Evolutionary conservation across 2,797 vertebrate genomes (phyloP).

Genomic region (Fringilla coelebs): DNA sequence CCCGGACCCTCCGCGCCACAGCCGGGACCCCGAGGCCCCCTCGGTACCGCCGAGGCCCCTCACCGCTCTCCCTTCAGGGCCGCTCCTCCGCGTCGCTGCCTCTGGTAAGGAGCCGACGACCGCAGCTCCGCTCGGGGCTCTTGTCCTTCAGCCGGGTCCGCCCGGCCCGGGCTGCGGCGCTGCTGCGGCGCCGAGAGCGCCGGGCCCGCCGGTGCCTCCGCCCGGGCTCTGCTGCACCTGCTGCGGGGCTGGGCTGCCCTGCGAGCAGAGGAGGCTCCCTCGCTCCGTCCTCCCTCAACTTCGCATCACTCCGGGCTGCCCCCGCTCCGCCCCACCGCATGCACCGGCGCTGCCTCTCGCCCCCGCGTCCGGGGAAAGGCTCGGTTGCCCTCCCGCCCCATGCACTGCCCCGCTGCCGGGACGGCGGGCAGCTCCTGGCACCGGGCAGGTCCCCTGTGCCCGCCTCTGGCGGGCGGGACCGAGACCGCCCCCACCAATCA

Average conservation of each 20-base stretch:
- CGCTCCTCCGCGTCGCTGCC: neutral
- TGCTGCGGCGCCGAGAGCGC: slow-evolving; percentile 26
- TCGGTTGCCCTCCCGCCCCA: neutral
- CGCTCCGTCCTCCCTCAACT: slow-evolving; percentile 41
- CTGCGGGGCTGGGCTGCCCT: neutral
- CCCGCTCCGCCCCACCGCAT: neutral
- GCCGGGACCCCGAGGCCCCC: neutral
- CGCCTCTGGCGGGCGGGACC: slow-evolving; percentile 50
- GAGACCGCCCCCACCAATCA: neutral
- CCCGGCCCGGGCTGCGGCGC: neutral
- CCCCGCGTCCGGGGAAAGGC: neutral
- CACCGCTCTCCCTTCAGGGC: slow-evolving; percentile 38
- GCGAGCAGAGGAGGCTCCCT: neutral
- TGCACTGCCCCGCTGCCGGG: neutral
- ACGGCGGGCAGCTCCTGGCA: neutral
- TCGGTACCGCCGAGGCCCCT: neutral
- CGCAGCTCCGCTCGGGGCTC: neutral
- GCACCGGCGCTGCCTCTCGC: neutral
- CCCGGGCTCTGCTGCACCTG: slow-evolving; percentile 45
- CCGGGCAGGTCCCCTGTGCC: neutral
- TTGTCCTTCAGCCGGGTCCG: neutral
- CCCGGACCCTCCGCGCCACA: neutral
- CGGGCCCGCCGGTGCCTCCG: slow-evolving; percentile 16
- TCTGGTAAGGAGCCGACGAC: neutral
- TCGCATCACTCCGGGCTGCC: slow-evolving; percentile 33